Conservation (phyloP, 1,140 invertebrate species). For the Sesamia nonagrioides region DNA sequence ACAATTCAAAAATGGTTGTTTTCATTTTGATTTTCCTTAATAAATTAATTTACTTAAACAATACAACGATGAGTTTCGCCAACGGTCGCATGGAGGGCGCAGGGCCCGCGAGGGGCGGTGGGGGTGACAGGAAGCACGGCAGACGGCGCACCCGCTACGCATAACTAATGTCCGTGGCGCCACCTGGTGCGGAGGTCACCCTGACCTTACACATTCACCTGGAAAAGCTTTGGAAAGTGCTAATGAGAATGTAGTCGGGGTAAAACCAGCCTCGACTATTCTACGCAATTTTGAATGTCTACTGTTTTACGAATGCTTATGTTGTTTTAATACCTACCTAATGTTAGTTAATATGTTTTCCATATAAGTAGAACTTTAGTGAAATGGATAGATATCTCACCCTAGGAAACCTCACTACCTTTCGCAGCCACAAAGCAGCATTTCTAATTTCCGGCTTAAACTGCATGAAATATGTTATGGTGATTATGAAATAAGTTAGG, state of each 20-base stretch:
- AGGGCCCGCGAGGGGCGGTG: constrained; percentile 54
- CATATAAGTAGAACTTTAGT: no score
- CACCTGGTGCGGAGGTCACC: constrained; percentile 68
- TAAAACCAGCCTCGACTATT: background rate
- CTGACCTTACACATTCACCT: constrained; percentile 66
- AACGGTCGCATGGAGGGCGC: constrained; percentile 32
- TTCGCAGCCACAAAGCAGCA: background rate
- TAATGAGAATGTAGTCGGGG: background rate
- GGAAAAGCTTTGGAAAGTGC: constrained; percentile 44
- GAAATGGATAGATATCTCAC: no score
- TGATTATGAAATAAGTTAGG: no score
- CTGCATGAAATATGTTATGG: no score
- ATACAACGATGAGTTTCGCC: constrained; percentile 32
- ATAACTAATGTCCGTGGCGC: constrained; percentile 75
- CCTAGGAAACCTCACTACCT: no score
- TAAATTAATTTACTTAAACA: constrained; percentile 23
- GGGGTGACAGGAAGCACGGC: constrained; percentile 71
- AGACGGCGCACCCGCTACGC: constrained; percentile 75
- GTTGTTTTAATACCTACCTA: background rate
- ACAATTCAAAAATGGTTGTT: no score
- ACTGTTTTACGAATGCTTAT: background rate
- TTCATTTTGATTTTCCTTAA: background rate
- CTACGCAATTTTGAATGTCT: background rate
- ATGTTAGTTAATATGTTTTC: background rate
- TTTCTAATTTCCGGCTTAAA: no score